phyloP scores from a whole-genome alignment of 64 coral and sea anemone genomes.

The Dendronephthya gigantea region DNA sequence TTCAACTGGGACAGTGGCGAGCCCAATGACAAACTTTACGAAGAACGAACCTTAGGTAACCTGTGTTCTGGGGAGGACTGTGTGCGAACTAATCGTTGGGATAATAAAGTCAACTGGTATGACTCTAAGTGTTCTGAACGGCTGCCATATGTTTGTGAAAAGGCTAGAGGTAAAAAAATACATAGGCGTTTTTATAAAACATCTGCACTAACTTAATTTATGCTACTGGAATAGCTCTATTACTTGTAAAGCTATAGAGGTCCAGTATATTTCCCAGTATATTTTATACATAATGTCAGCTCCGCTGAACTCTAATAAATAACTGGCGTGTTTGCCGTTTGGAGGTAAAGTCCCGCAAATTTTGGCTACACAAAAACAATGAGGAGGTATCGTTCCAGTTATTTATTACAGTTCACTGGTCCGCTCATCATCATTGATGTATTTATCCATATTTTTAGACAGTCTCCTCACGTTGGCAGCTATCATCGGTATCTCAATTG shows the following conservation, averaged over 20 bases:
- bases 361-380: too few relatives aligned
- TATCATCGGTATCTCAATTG: background rate
- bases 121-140: constrained; percentile 55
- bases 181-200: too few relatives aligned
- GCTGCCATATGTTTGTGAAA: constrained; percentile 82
- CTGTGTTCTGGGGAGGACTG: constrained; percentile 86
- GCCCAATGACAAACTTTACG: constrained; percentile 83
- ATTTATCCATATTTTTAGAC: background rate
- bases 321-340: too few relatives aligned
- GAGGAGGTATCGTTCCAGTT: too few relatives aligned
- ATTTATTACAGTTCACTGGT: too few relatives aligned
- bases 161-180: constrained; percentile 44
- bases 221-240: background rate
- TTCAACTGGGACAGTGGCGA: constrained; percentile 77
- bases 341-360: too few relatives aligned
- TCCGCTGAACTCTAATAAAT: too few relatives aligned
- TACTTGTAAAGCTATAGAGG: too few relatives aligned
- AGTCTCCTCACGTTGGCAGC: background rate
- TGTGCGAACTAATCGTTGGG: constrained; percentile 77
- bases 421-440: too few relatives aligned
- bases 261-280: background rate
- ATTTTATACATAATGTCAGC: too few relatives aligned
- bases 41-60: constrained; percentile 32
- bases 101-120: constrained; percentile 55
- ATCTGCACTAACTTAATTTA: background rate